These are phyloP conservation scores for Sciurus vulgaris DNA, from an alignment of 2,797 vertebrate genomes.

Conservation along the genomic window DNA sequence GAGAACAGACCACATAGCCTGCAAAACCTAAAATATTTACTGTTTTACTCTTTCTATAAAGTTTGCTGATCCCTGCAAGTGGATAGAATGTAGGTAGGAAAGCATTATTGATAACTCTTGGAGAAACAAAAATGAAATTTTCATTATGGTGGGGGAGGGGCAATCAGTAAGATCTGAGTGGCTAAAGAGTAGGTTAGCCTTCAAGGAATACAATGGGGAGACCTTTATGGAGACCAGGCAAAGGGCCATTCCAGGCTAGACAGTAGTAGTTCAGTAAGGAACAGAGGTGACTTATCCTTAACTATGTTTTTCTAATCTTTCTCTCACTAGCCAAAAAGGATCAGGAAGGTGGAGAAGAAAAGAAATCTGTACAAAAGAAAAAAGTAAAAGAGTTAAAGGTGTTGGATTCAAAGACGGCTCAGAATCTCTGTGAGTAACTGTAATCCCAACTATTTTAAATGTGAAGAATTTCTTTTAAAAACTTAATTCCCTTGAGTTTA, in stretches of 20 bases:
- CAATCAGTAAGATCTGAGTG: not conserved
- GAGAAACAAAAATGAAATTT: conserved; percentile 55
- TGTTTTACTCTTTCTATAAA: not conserved
- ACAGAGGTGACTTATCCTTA: not conserved
- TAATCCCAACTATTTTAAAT: conserved; percentile 31
- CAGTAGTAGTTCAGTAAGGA: not conserved
- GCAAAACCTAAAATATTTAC: conserved; percentile 37
- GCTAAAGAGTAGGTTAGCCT: conserved; percentile 22
- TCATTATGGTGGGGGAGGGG: not conserved
- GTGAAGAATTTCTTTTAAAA: conserved; percentile 35
- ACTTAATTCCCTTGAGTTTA: conserved; percentile 36
- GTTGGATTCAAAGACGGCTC: conserved; percentile 91
- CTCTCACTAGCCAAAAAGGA: conserved; percentile 90
- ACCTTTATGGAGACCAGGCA: not conserved
- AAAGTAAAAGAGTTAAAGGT: conserved; percentile 94
- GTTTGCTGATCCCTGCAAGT: not conserved
- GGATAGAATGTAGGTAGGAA: conserved; percentile 23
- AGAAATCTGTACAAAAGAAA: conserved; percentile 92
- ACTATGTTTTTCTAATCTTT: conserved; percentile 64
- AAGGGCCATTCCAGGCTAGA: not conserved
- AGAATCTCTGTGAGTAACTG: conserved; percentile 93
- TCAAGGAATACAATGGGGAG: conserved; percentile 23
- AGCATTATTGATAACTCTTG: conserved; percentile 37
- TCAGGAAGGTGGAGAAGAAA: conserved; percentile 90
- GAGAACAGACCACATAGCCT: not conserved